A percentile compares a stretch with the other conserved stretches of the same genome.
These are phyloP conservation scores for Mactra quadrangularis DNA, from an alignment of 1,140 invertebrate species.

Conservation along the genomic window DNA sequence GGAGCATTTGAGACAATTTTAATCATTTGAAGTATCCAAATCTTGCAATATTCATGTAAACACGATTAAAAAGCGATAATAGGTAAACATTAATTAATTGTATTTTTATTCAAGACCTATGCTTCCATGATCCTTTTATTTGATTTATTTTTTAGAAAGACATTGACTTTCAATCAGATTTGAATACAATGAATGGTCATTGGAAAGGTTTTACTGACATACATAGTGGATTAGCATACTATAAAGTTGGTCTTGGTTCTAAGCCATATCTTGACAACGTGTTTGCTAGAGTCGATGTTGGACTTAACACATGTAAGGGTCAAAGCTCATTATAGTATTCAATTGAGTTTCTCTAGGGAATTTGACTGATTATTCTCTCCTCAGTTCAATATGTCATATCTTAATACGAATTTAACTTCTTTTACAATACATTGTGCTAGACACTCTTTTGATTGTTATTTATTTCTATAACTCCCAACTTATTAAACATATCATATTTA, in stretches of 20 bases:
- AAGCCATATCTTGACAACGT: background rate
- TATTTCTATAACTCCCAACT: no score
- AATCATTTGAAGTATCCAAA: background rate
- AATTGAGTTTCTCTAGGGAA: background rate
- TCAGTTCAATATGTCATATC: no score
- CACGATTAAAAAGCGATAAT: background rate
- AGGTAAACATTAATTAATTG: background rate
- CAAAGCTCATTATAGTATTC: background rate
- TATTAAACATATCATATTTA: no score
- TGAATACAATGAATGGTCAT: background rate
- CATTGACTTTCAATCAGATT: background rate
- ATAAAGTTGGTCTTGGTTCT: background rate
- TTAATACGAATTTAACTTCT: no score
- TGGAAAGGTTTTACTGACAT: constrained; percentile 15
- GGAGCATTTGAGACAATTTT: background rate
- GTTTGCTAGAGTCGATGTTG: background rate
- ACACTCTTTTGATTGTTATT: no score
- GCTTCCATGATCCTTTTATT: no score
- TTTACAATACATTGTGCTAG: no score
- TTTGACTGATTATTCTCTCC: background rate
- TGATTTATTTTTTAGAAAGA: background rate
- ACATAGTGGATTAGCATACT: background rate
- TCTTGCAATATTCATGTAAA: background rate
- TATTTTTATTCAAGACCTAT: no score
- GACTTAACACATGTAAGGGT: background rate